These are phyloP conservation scores for Cephus nigrinus DNA, from an alignment of 2,888 invertebrate species.

Conservation along the genomic window DNA sequence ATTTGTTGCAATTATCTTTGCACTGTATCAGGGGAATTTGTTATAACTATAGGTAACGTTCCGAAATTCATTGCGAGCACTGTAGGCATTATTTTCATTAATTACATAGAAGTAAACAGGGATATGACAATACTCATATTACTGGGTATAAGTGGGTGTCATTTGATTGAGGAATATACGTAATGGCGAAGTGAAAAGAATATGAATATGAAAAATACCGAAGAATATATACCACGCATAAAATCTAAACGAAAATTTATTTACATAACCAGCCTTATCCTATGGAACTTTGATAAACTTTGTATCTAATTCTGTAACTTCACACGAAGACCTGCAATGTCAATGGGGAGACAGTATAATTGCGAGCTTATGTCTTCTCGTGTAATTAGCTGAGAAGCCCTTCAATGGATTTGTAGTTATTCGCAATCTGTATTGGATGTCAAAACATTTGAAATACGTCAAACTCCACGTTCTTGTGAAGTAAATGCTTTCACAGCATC, in stretches of 20 bases:
- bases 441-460: neutral
- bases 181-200: neutral
- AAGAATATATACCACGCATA: too few relatives aligned
- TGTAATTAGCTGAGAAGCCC: slow-evolving; percentile 49
- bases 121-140: too few relatives aligned
- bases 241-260: neutral
- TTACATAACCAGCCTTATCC: neutral
- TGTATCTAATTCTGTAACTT: neutral
- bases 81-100: neutral
- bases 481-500: too few relatives aligned
- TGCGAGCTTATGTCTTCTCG: neutral
- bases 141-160: too few relatives aligned
- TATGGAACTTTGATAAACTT: neutral
- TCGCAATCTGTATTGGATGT: neutral
- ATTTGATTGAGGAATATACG: neutral
- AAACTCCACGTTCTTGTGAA: neutral
- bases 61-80: neutral
- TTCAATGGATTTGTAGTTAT: slow-evolving; percentile 8
- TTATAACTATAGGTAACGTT: too few relatives aligned
- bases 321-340: slow-evolving; percentile 37
- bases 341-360: neutral
- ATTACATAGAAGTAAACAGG: neutral
- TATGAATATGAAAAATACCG: neutral
- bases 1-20: neutral
- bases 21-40: neutral